Evolutionary conservation across 2,113 vertebrate species (phyloP).

Genomic region (Trichechus manatus): DNA sequence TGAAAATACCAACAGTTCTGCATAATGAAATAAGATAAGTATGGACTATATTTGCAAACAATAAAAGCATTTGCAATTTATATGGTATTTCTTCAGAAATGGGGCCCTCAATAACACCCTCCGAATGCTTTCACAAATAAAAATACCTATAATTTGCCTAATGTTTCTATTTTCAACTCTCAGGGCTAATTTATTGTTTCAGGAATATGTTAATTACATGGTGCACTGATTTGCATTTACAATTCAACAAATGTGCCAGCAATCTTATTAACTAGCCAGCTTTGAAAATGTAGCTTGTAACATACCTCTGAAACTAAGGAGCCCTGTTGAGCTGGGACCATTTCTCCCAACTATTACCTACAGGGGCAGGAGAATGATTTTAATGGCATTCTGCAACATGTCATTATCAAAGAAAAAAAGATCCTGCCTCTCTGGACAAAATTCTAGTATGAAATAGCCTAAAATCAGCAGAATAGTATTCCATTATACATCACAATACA

Average conservation of each 20-base stretch:
- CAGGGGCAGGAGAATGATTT: constrained; percentile 9
- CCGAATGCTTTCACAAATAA: constrained; percentile 45
- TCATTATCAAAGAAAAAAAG: neutral
- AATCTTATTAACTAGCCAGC: constrained; percentile 37
- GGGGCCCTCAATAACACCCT: neutral
- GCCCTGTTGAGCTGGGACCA: neutral
- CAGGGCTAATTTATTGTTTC: constrained; percentile 61
- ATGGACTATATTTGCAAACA: constrained; percentile 36
- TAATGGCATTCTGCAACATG: constrained; percentile 32
- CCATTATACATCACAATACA: neutral
- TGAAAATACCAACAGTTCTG: constrained; percentile 15
- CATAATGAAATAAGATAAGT: constrained; percentile 19
- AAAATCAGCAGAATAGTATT: constrained; percentile 9
- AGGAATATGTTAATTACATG: constrained; percentile 38
- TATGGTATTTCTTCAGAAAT: constrained; percentile 23
- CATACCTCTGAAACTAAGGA: constrained; percentile 14
- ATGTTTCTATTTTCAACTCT: constrained; percentile 47
- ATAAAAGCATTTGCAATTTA: neutral
- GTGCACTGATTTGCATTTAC: constrained; percentile 53
- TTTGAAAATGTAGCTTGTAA: constrained; percentile 52
- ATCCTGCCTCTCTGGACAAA: neutral
- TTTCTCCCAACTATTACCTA: constrained; percentile 20
- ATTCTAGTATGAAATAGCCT: neutral
- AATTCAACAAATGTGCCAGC: constrained; percentile 38
- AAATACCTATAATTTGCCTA: constrained; percentile 42